Evolutionary conservation across 2,888 invertebrate species (phyloP), one percentile per base, ranked within the genome.

Genomic region (Maniola hyperantus): DNA sequence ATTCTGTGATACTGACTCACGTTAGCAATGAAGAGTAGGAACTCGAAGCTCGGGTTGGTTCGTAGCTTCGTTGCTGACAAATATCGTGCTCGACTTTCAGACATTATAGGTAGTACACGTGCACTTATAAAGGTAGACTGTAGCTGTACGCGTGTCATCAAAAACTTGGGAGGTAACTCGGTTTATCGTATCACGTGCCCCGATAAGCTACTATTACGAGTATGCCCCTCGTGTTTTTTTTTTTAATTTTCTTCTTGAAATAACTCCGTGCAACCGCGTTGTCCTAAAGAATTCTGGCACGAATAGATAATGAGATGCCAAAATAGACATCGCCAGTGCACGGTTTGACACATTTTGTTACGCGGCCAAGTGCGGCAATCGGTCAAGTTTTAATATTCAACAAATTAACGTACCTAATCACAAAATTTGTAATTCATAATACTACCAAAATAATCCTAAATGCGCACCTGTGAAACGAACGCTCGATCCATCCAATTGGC

Each of bases 321-420:
- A 79, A 79, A 77, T 78, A 79, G 73, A 74, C 69, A 68, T 61
- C 70, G 70, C 70, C 72, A 70, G 73, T 74, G 73, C 73, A 74
- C 74, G 73, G 69, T 75, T 73, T 76, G 77, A 79, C 79, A 78
- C 70, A 76, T 74, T 76, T 74, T 75, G 76, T 74, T 73, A 70
- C 65, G 64, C 74, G 76, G 78, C 78, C 79, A 78, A 79, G 78
- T 73, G 76, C 76, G 71, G 71, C 66, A 65, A 67, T 76, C 77
- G 73, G 77, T 77, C 76, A 77, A 79, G 76, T 77, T 26, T 26
- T 77, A 73, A 66, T 62, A 10, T 46, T 20, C 33, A 48, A 34
- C 20, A n/a, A 33, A 58, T 7, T 42, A 58, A 42, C 33, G n/a
- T 36, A n/a, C n/a, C n/a, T n/a, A 36, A 57, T 39, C 55, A 20